Conservation (phyloP, 2,888 invertebrate species). For the Ormyrus labotus region DNA sequence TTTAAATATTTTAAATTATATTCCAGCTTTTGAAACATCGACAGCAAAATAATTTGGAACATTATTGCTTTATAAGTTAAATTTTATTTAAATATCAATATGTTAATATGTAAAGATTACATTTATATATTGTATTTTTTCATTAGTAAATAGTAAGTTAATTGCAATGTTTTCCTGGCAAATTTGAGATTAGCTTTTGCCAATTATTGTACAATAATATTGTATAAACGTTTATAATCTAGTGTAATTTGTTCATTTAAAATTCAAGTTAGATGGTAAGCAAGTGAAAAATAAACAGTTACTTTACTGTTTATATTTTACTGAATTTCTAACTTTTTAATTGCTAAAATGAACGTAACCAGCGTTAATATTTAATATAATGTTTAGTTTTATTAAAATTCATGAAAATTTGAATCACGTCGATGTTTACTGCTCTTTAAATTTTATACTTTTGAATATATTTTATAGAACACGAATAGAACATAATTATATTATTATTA, state of each 20-base stretch:
- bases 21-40: conserved; percentile 2
- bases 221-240: conserved; percentile 5
- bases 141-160: not conserved
- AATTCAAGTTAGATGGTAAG: too few species aligned
- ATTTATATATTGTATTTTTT: not conserved
- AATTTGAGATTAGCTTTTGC: not conserved
- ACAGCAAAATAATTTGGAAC: conserved; percentile 1
- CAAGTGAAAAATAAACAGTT: too few species aligned
- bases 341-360: too few species aligned
- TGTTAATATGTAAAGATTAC: conserved; percentile 6
- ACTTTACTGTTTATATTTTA: too few species aligned
- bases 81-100: not conserved
- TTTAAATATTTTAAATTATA: conserved; percentile 26
- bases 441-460: conserved; percentile 11
- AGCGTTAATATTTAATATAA: too few species aligned
- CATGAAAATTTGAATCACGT: not conserved
- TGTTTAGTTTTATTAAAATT: not conserved
- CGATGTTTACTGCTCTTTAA: conserved; percentile 26
- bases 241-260: too few species aligned
- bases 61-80: not conserved
- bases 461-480: conserved; percentile 28
- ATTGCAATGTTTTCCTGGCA: not conserved
- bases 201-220: conserved; percentile 3
- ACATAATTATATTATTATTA: not conserved
- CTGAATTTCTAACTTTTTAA: too few species aligned